Evolutionary conservation across 2,797 vertebrate genomes (phyloP), one percentile per base, ranked within the genome.

Genomic region (Notamacropus eugenii): DNA sequence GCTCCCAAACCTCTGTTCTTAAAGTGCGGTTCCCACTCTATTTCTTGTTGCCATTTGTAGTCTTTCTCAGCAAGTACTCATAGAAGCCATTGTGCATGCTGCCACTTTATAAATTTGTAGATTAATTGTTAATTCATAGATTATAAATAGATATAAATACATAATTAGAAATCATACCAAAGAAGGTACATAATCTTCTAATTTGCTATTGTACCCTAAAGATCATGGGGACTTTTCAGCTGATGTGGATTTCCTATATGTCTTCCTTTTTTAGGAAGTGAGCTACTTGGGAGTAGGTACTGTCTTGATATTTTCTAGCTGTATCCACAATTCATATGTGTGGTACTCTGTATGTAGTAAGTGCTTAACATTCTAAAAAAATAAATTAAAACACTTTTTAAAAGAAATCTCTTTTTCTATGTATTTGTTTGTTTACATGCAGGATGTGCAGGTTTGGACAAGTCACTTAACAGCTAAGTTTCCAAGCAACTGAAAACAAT

Each of bases 401-500:
- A 74, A 19, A 19, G 0, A n/a, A 74, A 74, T n/a, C 16, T 74
- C n/a, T 58, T 58, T 58, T 58, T 14, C 29, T 11, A 16, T 6
- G n/a, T 74, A 74, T 74, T n/a, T 74, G n/a, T 74, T 74, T 40
- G 16, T n/a, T 40, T 16, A 74, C 14, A 74, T 8, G 1, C 14
- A 6, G 1, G 31, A n/a, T n/a, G 0, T n/a, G 1, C 5, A 40
- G 16, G 4, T 74, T 40, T n/a, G 5, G 13, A 74, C 5, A n/a
- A 67, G 13, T n/a, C 14, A 67, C 34, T 67, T 16, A n/a, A n/a
- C 16, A 4, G 62, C 16, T 74, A 14, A 19, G 62, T 74, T 74
- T 16, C 16, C 34, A n/a, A 74, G 16, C n/a, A 74, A n/a, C 14
- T 74, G n/a, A 40, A 12, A 67, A n/a, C 31, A 14, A 5, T 5